Base-by-base conservation (phyloP, 2,797 vertebrate genomes). In the Catharus ustulatus region DNA sequence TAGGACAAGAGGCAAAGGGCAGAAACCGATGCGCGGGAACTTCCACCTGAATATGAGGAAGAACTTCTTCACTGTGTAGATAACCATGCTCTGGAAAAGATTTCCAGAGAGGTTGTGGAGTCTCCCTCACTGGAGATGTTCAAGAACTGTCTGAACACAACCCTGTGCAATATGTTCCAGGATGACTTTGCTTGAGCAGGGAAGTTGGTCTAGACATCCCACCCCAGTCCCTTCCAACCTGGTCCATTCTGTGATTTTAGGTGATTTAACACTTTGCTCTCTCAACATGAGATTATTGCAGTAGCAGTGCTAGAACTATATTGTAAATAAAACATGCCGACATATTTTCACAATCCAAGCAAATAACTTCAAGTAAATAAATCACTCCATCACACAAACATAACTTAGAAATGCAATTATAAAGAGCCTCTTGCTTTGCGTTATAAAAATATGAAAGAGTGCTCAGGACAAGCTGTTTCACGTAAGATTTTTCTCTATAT, bases 351-450 rank as follows among this genome's bases (percentile, higher is more conserved):
- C 18, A 63, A 66, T 77, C 84, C 81, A 88, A 93, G 92, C 85
- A 95, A 87, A 91, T 71, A 87, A 71, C n/a, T 94, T 76, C 11
- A 80, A 89, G 80, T 64, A 94, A 90, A 88, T 84, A 94, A 89
- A 83, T 68, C 85, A 79, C 15, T 68, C 16, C 11, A 78, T 58
- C 80, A 58, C 24, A 62, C 15, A 94, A 95, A 68, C 66, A 93
- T 61, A 69, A 84, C 45, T 94, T 86, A 94, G 87, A 93, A 95
- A 90, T 67, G 54, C 58, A 95, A 86, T 92, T 95, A 63, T 91
- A 89, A 89, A 75, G 10, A 84, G 6, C 3, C 10, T 92, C 76
- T 92, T 66, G 27, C 46, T 94, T 77, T 92, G 57, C 61, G 48
- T 73, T 59, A 38, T 54, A 77, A 92, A 89, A 94, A 76, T 55